phyloP scores from a whole-genome alignment of 2,888 invertebrate genomes.

The Calliphora vomitoria region DNA sequence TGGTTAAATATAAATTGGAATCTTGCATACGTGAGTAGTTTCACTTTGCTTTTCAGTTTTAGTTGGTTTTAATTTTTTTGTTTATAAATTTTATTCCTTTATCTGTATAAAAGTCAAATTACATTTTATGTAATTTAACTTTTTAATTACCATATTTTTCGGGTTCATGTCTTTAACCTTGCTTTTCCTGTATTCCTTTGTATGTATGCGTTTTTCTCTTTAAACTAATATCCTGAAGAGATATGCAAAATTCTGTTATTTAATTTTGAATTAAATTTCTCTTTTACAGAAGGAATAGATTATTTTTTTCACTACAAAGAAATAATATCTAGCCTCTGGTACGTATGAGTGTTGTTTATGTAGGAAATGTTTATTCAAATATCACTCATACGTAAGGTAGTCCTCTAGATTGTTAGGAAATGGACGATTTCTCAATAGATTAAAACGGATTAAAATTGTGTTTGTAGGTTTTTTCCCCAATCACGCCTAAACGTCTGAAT shows the following conservation, averaged over 20 bases:
- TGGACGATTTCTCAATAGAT: no score
- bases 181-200: neutral
- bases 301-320: neutral
- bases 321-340: neutral
- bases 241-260: neutral
- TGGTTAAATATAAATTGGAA: constrained; percentile 18
- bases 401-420: no score
- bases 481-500: no score
- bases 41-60: neutral
- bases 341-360: neutral
- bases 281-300: neutral
- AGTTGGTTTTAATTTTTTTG: neutral
- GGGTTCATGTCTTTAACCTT: neutral
- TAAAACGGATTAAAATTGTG: no score
- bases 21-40: constrained; percentile 39
- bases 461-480: no score
- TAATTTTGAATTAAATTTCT: neutral
- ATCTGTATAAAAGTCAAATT: constrained; percentile 17
- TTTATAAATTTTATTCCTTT: neutral
- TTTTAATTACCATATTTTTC: constrained; percentile 34
- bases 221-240: neutral
- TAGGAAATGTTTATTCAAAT: neutral
- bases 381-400: neutral
- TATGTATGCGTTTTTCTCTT: neutral
- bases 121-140: constrained; percentile 17